Evolutionary conservation across 35 echinoderm and acorn worm genomes (phyloP), one percentile per base, ranked within the genome.

Genomic region (Holothuria glaberrima): DNA sequence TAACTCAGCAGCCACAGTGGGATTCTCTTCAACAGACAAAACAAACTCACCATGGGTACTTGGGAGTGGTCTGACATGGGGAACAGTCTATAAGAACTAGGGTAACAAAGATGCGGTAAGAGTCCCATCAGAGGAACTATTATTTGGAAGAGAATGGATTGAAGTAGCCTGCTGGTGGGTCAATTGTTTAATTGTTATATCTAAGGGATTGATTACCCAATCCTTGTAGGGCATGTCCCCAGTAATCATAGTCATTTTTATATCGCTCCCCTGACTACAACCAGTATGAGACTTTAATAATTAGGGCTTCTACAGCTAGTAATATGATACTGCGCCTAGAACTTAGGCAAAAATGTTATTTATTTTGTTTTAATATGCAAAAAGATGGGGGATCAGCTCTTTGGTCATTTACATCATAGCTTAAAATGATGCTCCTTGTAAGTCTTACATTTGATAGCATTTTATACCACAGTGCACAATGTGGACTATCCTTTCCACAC

Each of bases 151-250:
- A 84, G 20, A 54, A 63, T 63, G 80, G 57, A 16, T 29, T 48
- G 34, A 38, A 38, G 14, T 33, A n/a, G 9, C 80, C 80, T 63
- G 80, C 80, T 25, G 80, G 46, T 84, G 80, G 80, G 80, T 84
- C 80, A 84, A 84, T 84, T 84, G 80, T 84, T 30, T 84, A 84
- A 84, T 84, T 84, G 80, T 84, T 63, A 20, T 84, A 48, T 84
- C 52, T 54, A 84, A 30, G 27, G n/a, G 80, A 27, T 59, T 56
- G 33, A 46, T 84, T 84, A 84, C 80, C 80, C 80, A 84, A 84
- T 84, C 57, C 33, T 58, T 61, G 24, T 22, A 33, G 48, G 80
- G 6, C 52, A 63, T 36, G 80, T 63, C 80, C 35, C 80, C 34
- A 20, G 17, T 30, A 38, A 84, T 84, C 58, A 63, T 9, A 29